phyloP scores from a whole-genome alignment of 2,113 vertebrate genomes.

The Phainopepla nitens region DNA sequence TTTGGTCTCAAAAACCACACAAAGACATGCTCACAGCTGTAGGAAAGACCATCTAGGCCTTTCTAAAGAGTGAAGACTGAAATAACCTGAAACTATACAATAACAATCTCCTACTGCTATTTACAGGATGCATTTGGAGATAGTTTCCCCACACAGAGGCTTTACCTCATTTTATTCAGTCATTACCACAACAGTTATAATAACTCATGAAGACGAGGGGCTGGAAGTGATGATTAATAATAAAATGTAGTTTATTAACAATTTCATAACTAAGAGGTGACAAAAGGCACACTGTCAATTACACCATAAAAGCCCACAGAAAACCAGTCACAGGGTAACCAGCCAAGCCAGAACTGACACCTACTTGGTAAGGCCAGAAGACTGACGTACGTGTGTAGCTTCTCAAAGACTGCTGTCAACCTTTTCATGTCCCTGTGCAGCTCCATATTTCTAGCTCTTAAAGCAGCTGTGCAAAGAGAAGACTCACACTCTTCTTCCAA shows the following conservation, averaged over 20 bases:
- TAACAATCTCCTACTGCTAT: neutral
- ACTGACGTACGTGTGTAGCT: constrained; percentile 85
- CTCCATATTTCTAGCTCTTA: constrained; percentile 85
- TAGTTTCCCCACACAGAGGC: neutral
- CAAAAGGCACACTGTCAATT: neutral
- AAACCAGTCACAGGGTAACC: neutral
- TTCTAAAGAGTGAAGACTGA: neutral
- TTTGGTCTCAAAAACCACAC: neutral
- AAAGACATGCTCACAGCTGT: neutral
- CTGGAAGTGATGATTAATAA: neutral
- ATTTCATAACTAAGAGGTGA: neutral
- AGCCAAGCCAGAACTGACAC: constrained; percentile 36
- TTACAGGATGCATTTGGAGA: neutral
- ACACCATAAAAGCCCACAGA: neutral
- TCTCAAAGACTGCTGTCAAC: constrained; percentile 87
- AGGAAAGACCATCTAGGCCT: neutral
- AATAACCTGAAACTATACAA: neutral
- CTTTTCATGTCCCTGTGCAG: constrained; percentile 85
- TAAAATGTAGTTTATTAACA: neutral
- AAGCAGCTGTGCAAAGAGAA: constrained; percentile 85
- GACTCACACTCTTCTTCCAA: constrained; percentile 93
- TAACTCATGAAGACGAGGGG: neutral
- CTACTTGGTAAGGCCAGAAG: constrained; percentile 91
- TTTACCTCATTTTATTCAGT: neutral
- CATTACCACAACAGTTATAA: neutral